Conservation (phyloP, 2,113 vertebrate species). For the Barnardius zonarius region DNA sequence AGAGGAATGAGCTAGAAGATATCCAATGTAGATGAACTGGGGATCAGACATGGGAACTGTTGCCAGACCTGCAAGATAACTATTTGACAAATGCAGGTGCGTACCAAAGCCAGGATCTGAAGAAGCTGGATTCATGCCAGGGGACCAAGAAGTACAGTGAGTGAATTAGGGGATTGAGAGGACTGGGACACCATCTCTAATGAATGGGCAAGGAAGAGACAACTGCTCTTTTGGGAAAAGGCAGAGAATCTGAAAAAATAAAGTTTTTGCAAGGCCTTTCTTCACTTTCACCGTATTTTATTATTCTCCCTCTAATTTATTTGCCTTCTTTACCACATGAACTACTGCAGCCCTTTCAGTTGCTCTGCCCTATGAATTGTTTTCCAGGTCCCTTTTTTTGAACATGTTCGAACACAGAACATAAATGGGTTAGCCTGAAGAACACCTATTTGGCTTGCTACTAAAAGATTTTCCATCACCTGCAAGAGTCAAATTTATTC, state of each 20-base stretch:
- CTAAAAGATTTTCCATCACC: neutral
- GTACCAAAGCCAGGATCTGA: neutral
- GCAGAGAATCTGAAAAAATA: neutral
- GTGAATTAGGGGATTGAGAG: neutral
- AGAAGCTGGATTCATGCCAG: neutral
- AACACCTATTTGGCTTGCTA: neutral
- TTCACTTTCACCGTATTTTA: neutral
- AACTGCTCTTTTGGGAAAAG: neutral
- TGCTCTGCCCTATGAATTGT: neutral
- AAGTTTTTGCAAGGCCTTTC: neutral
- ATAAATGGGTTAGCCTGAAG: neutral
- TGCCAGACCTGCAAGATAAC: neutral
- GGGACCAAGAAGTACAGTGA: neutral
- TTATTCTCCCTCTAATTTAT: neutral
- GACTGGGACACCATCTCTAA: neutral
- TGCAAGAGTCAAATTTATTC: neutral
- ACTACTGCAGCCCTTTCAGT: neutral
- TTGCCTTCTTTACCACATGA: neutral
- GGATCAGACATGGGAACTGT: neutral
- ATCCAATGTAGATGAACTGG: neutral
- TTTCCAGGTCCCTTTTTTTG: neutral
- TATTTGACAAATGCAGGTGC: neutral
- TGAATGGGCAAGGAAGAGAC: neutral
- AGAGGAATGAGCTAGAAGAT: neutral
- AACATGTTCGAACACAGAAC: neutral